Percentiles rank a stretch among this genome's conserved stretches.
These are phyloP conservation scores for Hemicordylus capensis DNA, from an alignment of 2,113 vertebrate species.

Conservation along the genomic window DNA sequence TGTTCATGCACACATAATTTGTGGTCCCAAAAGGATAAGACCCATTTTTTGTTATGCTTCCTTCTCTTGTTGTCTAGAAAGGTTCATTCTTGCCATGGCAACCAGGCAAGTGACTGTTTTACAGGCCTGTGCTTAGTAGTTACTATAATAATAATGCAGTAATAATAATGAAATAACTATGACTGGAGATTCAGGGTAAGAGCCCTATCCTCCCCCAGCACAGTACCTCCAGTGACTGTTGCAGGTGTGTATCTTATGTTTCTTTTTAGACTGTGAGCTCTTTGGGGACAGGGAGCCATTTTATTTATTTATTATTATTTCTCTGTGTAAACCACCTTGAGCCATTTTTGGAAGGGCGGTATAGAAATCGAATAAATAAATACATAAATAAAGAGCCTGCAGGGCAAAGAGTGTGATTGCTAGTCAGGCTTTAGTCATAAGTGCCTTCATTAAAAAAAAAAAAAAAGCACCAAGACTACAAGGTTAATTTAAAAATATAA, in stretches of 20 bases:
- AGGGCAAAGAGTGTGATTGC: neutral
- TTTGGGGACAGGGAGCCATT: too few relatives aligned
- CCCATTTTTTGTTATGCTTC: neutral
- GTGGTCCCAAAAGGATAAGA: neutral
- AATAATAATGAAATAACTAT: neutral
- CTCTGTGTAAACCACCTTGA: too few relatives aligned
- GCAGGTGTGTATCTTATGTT: too few relatives aligned
- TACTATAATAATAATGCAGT: too few relatives aligned
- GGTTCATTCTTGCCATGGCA: neutral
- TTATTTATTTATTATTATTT: too few relatives aligned
- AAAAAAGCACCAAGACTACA: neutral
- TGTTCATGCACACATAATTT: neutral
- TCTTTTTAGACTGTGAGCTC: too few relatives aligned
- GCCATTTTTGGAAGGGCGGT: too few relatives aligned
- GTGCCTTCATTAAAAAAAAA: neutral
- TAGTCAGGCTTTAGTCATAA: neutral
- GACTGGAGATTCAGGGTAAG: neutral
- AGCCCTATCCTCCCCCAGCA: too few relatives aligned
- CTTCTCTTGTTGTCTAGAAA: neutral
- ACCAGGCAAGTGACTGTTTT: neutral
- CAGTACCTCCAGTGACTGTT: too few relatives aligned
- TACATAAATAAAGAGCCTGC: too few relatives aligned
- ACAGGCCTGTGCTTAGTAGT: neutral
- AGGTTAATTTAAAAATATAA: neutral
- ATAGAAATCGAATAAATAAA: too few relatives aligned